These are phyloP conservation scores for Frankliniella intonsa DNA, from an alignment of 2,888 invertebrate species.

Conservation along the genomic window DNA sequence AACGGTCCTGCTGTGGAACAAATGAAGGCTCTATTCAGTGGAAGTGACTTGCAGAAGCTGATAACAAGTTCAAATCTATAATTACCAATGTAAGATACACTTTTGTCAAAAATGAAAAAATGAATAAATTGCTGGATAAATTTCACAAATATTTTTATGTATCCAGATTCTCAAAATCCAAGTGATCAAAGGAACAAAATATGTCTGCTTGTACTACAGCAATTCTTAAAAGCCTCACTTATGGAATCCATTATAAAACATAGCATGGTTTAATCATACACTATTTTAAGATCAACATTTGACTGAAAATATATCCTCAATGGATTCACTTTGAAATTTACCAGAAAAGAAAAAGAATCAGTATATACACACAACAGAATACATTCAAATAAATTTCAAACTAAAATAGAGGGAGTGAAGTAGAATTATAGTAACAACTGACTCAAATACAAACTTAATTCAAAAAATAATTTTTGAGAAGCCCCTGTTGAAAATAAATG, in stretches of 20 bases:
- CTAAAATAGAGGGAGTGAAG: not conserved
- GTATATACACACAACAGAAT: not conserved
- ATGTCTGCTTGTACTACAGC: too few species aligned
- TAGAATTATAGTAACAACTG: not conserved
- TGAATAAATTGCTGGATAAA: too few species aligned
- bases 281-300: too few species aligned
- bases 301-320: too few species aligned
- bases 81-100: not conserved
- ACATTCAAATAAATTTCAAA: not conserved
- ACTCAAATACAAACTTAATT: not conserved
- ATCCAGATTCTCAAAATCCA: too few species aligned
- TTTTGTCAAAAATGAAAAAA: not conserved
- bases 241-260: too few species aligned
- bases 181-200: too few species aligned
- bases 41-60: not conserved
- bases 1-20: not conserved
- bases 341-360: not conserved
- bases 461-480: not conserved
- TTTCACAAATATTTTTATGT: too few species aligned
- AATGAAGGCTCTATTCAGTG: not conserved
- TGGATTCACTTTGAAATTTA: too few species aligned
- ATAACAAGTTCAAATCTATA: too few species aligned
- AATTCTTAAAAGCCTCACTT: too few species aligned
- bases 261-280: too few species aligned
- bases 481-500: not conserved